Evolutionary conservation across 1,140 invertebrate genomes (phyloP), one percentile per base, ranked within the genome.

Genomic region (Anagrus nilaparvatae): DNA sequence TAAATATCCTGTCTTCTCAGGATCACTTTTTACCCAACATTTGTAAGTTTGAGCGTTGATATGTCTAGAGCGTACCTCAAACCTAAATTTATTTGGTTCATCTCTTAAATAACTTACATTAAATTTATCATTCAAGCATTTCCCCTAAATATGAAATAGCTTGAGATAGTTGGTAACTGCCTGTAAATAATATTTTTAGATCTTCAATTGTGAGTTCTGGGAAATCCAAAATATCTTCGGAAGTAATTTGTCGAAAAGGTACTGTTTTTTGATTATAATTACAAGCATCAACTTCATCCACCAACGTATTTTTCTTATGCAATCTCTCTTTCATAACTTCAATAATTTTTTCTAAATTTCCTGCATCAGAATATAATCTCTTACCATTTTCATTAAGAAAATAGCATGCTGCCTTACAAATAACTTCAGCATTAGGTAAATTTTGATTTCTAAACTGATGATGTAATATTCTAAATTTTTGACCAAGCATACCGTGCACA

Each of bases 401-500:
- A 44, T 37, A 52, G n/a, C 27, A 44, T 29, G 45, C 50, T 13
- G 47, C 47, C 43, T 32, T 32, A 38, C 28, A 42, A 31, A 31
- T 40, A 38, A 47, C 46, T 47, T 46, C 39, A 28, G 35, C 38
- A 24, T 46, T 51, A 36, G 48, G 46, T 13, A 56, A 21, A 9
- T 52, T 17, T 39, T 53, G 51, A 38, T 55, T 54, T 27, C 51
- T 49, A 2, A 55, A 23, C 32, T 40, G 38, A 36, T 55, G 28
- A 44, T 56, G 27, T 17, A 57, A 39, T 17, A 54, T 28, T 10
- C 43, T 36, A 40, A 39, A 52, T 32, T 55, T 57, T 32, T 50
- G 25, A 18, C 30, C 39, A 34, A 53, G 32, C 4, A 47, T 46
- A 4, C 60, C 57, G 47, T 60, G 59, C 7, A 55, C 51, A 13